These are phyloP conservation scores for Cyphomyrmex costatus DNA, from an alignment of 1,140 invertebrate species.

Conservation along the genomic window DNA sequence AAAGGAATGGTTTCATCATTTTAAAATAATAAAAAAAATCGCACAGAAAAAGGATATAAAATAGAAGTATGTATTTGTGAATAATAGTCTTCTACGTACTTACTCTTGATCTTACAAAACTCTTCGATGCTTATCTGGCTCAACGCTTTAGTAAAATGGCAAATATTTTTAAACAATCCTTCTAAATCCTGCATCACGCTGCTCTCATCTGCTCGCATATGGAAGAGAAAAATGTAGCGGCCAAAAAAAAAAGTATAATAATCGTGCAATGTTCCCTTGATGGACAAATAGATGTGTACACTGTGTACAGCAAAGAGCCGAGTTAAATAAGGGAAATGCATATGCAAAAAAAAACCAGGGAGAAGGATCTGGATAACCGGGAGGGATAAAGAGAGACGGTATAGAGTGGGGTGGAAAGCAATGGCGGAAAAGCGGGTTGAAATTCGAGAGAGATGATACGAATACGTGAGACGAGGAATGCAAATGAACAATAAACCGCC, in stretches of 20 bases:
- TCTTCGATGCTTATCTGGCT: conserved; percentile 25
- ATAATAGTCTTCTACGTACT: neutral
- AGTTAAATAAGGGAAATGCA: conserved; percentile 21
- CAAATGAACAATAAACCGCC: conserved; percentile 80
- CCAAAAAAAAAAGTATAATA: conserved; percentile 20
- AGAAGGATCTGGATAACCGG: conserved; percentile 22
- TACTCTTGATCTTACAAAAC: neutral
- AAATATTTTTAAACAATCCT: conserved; percentile 15
- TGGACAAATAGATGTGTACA: conserved; percentile 36
- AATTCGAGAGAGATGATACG: conserved; percentile 68
- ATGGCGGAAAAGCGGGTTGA: conserved; percentile 45
- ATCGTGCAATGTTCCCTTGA: conserved; percentile 40
- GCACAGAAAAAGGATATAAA: neutral
- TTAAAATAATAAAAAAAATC: neutral
- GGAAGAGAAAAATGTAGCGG: conserved; percentile 32
- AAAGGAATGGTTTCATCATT: neutral
- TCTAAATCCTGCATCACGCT: neutral
- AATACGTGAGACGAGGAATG: conserved; percentile 71
- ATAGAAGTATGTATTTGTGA: neutral
- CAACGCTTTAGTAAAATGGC: neutral
- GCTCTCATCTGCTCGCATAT: conserved; percentile 6
- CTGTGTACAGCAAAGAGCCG: neutral
- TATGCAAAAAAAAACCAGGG: neutral
- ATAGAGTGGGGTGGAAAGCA: neutral
- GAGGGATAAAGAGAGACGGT: conserved; percentile 7